Evolutionary conservation across 2,113 vertebrate species (phyloP).

Genomic region (Sinocyclocheilus rhinocerous): DNA sequence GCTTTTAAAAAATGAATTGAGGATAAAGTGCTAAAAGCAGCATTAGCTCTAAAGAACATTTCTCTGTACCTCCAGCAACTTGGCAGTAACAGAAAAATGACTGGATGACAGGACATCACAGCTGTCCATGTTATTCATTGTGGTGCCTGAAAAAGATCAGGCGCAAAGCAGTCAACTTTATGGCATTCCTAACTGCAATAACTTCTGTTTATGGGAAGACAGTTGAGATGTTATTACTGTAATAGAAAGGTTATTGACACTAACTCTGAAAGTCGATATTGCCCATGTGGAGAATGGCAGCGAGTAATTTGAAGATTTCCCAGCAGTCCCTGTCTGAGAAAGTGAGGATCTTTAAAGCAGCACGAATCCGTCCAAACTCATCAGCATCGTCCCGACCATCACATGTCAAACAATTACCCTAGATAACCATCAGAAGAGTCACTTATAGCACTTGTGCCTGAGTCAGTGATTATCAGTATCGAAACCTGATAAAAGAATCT

Average conservation of each 20-base stretch:
- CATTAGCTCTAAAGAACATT: neutral
- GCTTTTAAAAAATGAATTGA: neutral
- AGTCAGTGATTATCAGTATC: neutral
- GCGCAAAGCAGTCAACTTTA: neutral
- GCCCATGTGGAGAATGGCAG: conserved; percentile 89
- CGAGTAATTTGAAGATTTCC: conserved; percentile 87
- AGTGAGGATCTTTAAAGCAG: conserved; percentile 87
- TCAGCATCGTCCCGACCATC: conserved; percentile 79
- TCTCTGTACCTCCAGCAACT: conserved; percentile 83
- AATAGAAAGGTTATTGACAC: neutral
- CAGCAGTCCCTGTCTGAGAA: conserved; percentile 86
- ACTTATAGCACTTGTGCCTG: neutral
- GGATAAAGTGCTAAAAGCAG: neutral
- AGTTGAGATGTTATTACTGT: neutral
- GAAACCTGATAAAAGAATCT: neutral
- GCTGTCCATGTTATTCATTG: conserved; percentile 85
- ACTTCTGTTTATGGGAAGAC: neutral
- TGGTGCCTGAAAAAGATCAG: conserved; percentile 71
- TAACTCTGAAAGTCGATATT: conserved; percentile 88
- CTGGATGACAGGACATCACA: conserved; percentile 79
- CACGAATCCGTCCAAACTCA: conserved; percentile 80
- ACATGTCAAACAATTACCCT: conserved; percentile 83
- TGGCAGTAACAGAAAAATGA: conserved; percentile 76
- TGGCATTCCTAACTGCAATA: neutral
- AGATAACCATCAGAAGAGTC: neutral